Percentiles rank a stretch among this genome's conserved stretches.
phyloP scores from a whole-genome alignment of 2,888 invertebrate species.

The Cerastoderma edule region DNA sequence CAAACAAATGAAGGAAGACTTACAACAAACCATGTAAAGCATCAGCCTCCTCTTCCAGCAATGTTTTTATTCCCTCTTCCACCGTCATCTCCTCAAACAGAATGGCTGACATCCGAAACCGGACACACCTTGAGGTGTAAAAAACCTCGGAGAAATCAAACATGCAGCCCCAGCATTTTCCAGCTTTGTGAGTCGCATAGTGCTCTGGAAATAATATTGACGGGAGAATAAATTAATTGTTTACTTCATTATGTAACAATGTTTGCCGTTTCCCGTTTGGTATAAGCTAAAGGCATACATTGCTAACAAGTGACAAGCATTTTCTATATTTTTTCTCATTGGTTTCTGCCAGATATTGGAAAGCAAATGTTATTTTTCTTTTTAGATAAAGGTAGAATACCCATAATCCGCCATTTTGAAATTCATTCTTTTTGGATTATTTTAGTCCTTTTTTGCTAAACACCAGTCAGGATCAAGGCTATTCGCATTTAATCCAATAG shows the following conservation, averaged over 20 bases:
- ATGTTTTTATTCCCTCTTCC: constrained; percentile 11
- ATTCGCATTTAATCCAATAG: no score
- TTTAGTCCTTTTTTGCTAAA: no score
- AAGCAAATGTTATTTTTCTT: not conserved
- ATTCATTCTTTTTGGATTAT: no score
- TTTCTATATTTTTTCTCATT: not conserved
- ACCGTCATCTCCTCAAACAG: constrained; percentile 5
- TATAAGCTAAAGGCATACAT: no score
- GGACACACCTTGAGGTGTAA: not conserved
- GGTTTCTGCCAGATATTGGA: not conserved
- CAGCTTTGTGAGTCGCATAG: not conserved
- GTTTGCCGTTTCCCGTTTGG: no score
- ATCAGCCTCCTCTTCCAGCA: constrained; percentile 16
- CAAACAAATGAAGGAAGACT: not conserved
- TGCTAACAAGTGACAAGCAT: not conserved
- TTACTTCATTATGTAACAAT: no score
- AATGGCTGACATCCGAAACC: not conserved
- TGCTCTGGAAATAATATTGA: constrained; percentile 2
- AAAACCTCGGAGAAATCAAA: not conserved
- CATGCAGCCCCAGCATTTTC: constrained; percentile 19
- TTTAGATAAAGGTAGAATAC: not conserved
- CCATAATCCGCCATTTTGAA: no score
- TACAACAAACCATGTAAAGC: constrained; percentile 17
- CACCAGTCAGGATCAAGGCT: no score
- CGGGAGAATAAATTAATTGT: no score